Evolutionary conservation across 2,113 vertebrate genomes (phyloP), one percentile per base, ranked within the genome.

Genomic region (Nibea coibor): DNA sequence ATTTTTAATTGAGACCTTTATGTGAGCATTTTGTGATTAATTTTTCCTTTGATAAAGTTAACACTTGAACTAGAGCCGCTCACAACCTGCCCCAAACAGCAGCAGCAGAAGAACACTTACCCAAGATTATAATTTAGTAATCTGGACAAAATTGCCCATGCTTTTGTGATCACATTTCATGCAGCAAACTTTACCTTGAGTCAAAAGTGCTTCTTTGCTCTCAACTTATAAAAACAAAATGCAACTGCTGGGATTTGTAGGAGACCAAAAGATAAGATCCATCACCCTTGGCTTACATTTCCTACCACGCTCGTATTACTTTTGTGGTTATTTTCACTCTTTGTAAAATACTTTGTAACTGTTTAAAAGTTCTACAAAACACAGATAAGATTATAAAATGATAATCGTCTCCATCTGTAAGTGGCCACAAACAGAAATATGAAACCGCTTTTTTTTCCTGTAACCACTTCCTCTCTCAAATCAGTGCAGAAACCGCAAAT

Each of bases 221-320:
- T 35, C 12, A n/a, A 24, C 15, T 24, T 51, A 24, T 28, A 24
- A 63, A 39, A 39, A 61, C 48, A 75, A 56, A 56, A 31, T 47
- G 19, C 24, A 75, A 66, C 50, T 35, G 51, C 51, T 57, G 10
- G 17, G 64, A 68, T 65, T 57, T 57, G 10, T 22, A n/a, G 3
- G n/a, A 64, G 28, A 66, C 31, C 47, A 31, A 42, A 50, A 70
- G 50, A 73, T 68, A 50, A 56, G 20, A 78, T 72, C 15, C 56
- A 31, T 22, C 65, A 12, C 42, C 56, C 22, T 26, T 35, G 72
- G 58, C 22, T 72, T 66, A 51, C 48, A 68, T 73, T 65, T 69
- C 51, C 42, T 16, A 19, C 62, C 22, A 39, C 4, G 5, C n/a
- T 73, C 0, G 0, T 22, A 10, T 76, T 57, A 39, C 5, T 35